A percentile compares a stretch with the other conserved stretches of the same genome.
These are phyloP conservation scores for Ctena decussata DNA, from an alignment of 2,888 invertebrate genomes.

Conservation along the genomic window DNA sequence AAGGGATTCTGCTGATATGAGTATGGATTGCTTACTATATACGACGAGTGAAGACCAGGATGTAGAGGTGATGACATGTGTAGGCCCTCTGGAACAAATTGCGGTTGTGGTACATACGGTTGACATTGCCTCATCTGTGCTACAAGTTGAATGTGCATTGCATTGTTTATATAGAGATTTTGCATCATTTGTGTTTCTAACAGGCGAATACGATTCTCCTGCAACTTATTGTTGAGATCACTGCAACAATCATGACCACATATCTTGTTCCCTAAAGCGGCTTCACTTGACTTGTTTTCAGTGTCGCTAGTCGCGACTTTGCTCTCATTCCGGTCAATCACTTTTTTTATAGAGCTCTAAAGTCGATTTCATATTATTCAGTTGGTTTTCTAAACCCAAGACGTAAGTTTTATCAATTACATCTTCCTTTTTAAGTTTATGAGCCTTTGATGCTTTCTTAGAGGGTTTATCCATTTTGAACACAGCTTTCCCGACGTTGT, in stretches of 20 bases:
- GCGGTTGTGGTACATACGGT: no score
- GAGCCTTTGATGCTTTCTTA: not conserved
- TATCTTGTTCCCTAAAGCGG: not conserved
- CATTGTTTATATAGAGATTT: not conserved
- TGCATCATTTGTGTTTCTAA: slow-evolving; percentile 2
- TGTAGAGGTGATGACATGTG: not conserved
- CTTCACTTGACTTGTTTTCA: not conserved
- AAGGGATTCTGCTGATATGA: not conserved
- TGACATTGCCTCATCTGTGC: not conserved
- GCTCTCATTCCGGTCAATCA: not conserved
- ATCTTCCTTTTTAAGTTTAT: not conserved
- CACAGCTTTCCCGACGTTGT: no score
- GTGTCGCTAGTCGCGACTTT: not conserved
- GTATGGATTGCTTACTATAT: not conserved
- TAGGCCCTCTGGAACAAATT: not conserved
- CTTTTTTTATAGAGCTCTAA: not conserved
- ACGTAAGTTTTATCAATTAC: not conserved
- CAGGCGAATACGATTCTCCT: no score
- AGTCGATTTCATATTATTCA: not conserved
- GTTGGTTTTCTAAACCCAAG: not conserved
- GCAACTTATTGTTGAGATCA: not conserved
- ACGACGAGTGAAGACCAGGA: not conserved
- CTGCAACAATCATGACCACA: not conserved
- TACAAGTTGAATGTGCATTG: not conserved
- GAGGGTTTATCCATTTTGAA: no score